Conservation (phyloP, 2,797 vertebrate genomes). For the Tolypeutes matacus region DNA sequence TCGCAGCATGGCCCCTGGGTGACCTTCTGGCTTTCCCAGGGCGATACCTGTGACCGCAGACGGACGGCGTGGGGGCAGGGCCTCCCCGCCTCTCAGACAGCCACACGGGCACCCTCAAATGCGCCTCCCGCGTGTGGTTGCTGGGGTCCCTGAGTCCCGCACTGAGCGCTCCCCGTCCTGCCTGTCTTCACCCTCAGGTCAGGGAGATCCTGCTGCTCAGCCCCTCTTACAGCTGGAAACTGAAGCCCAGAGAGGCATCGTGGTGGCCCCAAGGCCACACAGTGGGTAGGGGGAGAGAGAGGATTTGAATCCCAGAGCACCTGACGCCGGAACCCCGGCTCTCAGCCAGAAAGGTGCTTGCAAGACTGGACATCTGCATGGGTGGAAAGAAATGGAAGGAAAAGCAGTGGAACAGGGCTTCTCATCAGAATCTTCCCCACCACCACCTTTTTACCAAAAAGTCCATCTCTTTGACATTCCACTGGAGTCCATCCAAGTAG, state of each 20-base stretch:
- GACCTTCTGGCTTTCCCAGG: constrained; percentile 85
- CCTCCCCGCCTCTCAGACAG: not conserved
- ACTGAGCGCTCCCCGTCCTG: rapidly evolving
- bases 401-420: not conserved
- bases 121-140: too few relatives aligned
- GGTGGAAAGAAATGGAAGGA: not conserved
- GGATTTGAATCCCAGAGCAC: not conserved
- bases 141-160: too few relatives aligned
- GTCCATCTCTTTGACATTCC: not conserved
- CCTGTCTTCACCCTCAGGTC: not conserved
- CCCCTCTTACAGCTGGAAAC: not conserved
- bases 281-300: not conserved
- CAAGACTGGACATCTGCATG: too few relatives aligned
- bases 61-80: not conserved
- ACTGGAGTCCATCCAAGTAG: not conserved
- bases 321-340: too few relatives aligned
- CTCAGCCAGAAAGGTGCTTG: too few relatives aligned
- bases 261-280: not conserved
- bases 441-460: not conserved
- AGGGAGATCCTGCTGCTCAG: too few relatives aligned
- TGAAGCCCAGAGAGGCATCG: not conserved
- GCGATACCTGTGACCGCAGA: constrained; percentile 86
- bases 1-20: constrained; percentile 80
- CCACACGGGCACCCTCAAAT: not conserved
- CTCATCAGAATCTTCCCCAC: not conserved